These are phyloP conservation scores for Phaethon lepturus DNA, from an alignment of 2,113 vertebrate species.

Conservation along the genomic window DNA sequence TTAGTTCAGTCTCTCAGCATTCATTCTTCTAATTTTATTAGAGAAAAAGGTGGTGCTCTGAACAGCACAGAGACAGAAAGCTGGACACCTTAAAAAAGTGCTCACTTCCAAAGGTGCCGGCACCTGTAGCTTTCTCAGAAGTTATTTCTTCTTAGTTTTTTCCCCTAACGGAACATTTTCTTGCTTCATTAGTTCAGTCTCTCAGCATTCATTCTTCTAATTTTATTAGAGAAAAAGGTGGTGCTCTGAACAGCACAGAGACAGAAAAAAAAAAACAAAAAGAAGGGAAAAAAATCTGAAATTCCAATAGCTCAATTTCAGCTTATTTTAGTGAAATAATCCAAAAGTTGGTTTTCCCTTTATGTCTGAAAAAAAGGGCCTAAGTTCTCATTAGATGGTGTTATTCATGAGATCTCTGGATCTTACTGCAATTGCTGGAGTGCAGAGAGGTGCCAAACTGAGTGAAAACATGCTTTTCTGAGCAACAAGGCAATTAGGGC, in stretches of 20 bases:
- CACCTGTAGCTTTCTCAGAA: background rate
- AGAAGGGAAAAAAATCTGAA: fast-evolving
- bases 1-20: background rate
- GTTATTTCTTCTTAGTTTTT: background rate
- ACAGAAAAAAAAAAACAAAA: background rate
- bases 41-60: background rate
- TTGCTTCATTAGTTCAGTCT: background rate
- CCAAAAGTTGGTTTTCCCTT: background rate
- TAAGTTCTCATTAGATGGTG: background rate
- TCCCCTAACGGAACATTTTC: background rate
- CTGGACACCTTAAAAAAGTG: background rate
- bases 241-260: background rate
- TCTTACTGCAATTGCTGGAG: background rate
- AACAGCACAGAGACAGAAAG: background rate
- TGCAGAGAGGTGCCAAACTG: background rate
- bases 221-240: background rate
- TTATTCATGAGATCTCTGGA: background rate
- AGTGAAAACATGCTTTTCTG: background rate
- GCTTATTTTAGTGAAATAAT: background rate
- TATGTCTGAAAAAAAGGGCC: background rate
- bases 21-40: background rate
- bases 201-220: background rate
- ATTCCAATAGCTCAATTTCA: background rate
- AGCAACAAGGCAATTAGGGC: background rate
- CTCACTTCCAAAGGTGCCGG: background rate